phyloP scores from a whole-genome alignment of 2,797 vertebrate species.

The Megalops cyprinoides region DNA sequence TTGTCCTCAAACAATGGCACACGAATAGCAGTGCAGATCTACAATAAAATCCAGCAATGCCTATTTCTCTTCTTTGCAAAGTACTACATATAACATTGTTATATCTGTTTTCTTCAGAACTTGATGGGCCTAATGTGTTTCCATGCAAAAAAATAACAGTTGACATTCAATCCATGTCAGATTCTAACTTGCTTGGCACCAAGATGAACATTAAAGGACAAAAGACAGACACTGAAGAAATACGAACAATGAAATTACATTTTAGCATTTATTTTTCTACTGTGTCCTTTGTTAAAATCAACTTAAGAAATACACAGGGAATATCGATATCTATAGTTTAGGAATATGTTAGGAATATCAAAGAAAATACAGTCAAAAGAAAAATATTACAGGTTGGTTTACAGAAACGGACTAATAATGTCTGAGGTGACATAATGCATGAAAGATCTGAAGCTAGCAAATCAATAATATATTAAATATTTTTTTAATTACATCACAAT shows the following conservation, averaged over 20 bases:
- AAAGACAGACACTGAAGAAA: background rate
- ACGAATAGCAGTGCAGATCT: no score
- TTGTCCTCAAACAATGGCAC: no score
- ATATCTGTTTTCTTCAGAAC: no score
- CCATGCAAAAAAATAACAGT: background rate
- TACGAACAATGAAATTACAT: background rate
- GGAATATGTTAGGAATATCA: background rate
- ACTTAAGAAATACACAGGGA: background rate
- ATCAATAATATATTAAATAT: constrained; percentile 7
- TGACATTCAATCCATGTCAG: background rate
- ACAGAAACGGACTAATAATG: background rate
- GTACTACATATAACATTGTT: no score
- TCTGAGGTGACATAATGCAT: background rate
- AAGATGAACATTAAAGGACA: background rate
- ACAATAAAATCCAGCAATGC: no score
- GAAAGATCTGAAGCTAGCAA: constrained; percentile 1
- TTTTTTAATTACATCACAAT: constrained; percentile 13
- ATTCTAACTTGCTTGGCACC: background rate
- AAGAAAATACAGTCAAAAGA: background rate
- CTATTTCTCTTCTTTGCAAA: no score
- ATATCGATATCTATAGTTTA: background rate
- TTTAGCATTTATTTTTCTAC: background rate
- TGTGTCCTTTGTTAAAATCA: no score
- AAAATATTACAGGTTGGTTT: constrained; percentile 2
- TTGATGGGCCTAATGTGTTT: no score